Evolutionary conservation across 2,797 vertebrate species (phyloP).

Genomic region (Allobates femoralis): DNA sequence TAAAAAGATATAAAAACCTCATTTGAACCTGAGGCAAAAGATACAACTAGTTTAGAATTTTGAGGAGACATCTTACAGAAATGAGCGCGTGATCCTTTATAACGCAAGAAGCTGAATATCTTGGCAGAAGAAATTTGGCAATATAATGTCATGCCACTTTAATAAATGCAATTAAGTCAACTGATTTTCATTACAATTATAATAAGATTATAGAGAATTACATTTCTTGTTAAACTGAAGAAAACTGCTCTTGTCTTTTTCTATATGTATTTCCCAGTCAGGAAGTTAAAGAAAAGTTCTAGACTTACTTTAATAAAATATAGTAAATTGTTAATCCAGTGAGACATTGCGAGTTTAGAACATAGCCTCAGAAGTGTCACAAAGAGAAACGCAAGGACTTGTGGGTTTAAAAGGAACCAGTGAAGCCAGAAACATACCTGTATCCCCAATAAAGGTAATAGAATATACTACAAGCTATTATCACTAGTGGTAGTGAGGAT

Average conservation of each 20-base stretch:
- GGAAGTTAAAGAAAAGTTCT: not conserved
- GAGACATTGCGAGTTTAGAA: too few species aligned
- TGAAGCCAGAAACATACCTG: too few species aligned
- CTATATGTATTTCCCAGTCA: not conserved
- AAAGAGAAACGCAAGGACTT: too few species aligned
- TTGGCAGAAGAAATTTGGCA: not conserved
- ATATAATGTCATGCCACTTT: not conserved
- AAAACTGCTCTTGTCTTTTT: not conserved
- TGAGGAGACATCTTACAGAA: not conserved
- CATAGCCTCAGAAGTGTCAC: too few species aligned
- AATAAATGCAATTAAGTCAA: not conserved
- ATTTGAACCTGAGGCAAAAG: not conserved
- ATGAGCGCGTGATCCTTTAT: not conserved
- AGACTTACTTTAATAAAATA: not conserved
- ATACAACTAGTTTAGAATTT: not conserved
- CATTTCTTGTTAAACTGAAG: not conserved
- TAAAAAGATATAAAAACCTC: not conserved
- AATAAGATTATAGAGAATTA: not conserved
- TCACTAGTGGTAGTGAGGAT: too few species aligned
- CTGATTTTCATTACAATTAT: not conserved
- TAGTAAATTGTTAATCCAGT: not conserved
- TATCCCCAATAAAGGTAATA: too few species aligned
- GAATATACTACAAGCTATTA: too few species aligned
- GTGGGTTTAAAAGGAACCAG: too few species aligned
- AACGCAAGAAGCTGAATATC: not conserved